Evolutionary conservation across 2,113 vertebrate species (phyloP), one percentile per base, ranked within the genome.

Genomic region (Cyprinodon tularosa): DNA sequence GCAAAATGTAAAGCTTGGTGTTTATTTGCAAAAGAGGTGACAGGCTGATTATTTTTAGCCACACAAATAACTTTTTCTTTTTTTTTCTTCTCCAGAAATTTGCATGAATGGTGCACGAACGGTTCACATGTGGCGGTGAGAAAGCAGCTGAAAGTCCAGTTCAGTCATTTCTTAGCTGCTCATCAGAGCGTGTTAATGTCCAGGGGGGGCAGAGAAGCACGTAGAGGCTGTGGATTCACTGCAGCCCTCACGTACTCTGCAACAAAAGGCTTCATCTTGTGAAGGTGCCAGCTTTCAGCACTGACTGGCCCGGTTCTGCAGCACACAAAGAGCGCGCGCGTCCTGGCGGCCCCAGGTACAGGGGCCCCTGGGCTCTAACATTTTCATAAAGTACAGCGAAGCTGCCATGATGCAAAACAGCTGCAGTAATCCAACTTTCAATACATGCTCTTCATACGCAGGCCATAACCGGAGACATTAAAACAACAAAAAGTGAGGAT

Each of bases 191-290:
- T 91, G 22, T 78, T 71, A 74, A 81, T 63, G 62, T 68, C 63
- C 83, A 29, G n/a, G 14, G 63, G 3, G 72, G 84, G 72, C 82
- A 39, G 69, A 14, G 29, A 72, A 83, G 90, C 92, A 93, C 91
- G 91, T 92, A 92, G 77, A 71, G 4, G 74, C 74, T 82, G 72
- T 79, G 86, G 80, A 73, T 84, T 79, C 85, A 81, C 89, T 78
- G 82, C 60, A 62, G 29, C 14, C 4, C 85, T 90, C 92, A 93
- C 91, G 92, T 93, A 93, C 76, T 82, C 84, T 62, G 84, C 83
- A 76, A 72, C 62, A 65, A 20, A 53, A 61, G 62, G 79, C 59
- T 90, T 90, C 89, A 91, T 86, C 70, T 91, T 84, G 79, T 29
- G 12, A 17, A 48, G 64, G 66, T 79, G 84, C 87, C 82, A 80